Evolutionary conservation across 1,140 invertebrate genomes (phyloP).

Genomic region (Euwallacea fornicatus): DNA sequence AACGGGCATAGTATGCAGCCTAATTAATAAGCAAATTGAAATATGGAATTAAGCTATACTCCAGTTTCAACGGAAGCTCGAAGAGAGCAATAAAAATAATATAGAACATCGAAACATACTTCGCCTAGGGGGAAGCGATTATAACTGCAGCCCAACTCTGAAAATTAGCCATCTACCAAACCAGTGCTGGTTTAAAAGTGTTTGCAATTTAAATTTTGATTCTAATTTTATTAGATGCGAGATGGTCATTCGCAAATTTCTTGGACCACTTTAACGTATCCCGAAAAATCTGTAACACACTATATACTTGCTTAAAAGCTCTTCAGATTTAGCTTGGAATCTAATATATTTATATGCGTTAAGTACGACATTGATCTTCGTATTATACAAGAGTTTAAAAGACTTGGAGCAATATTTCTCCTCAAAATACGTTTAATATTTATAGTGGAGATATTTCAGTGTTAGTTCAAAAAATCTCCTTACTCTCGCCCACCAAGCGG

Average conservation of each 20-base stretch:
- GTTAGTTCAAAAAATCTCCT: conserved; percentile 20
- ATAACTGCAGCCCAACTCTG: conserved; percentile 9
- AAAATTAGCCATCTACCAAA: conserved; percentile 20
- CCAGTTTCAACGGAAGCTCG: background rate
- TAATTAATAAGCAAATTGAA: background rate
- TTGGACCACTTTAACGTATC: conserved; percentile 8
- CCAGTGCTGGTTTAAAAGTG: conserved; percentile 22
- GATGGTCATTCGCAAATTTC: conserved; percentile 21
- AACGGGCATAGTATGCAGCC: too few species aligned
- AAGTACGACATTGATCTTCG: background rate
- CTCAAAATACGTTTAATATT: background rate
- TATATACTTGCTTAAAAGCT: too few species aligned
- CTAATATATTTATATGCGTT: background rate
- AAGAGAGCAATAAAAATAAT: background rate
- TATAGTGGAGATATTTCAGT: conserved; percentile 14
- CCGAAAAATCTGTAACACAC: background rate
- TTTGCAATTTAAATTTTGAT: conserved; percentile 23
- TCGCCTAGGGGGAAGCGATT: conserved; percentile 3
- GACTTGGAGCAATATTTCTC: background rate
- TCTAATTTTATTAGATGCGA: conserved; percentile 20
- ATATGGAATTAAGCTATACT: background rate
- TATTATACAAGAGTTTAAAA: background rate
- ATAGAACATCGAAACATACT: conserved; percentile 1
- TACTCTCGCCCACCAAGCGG: conserved; percentile 14
- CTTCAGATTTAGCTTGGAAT: too few species aligned